Base-by-base conservation (phyloP, 2,797 vertebrate genomes). In the Gila robusta region DNA sequence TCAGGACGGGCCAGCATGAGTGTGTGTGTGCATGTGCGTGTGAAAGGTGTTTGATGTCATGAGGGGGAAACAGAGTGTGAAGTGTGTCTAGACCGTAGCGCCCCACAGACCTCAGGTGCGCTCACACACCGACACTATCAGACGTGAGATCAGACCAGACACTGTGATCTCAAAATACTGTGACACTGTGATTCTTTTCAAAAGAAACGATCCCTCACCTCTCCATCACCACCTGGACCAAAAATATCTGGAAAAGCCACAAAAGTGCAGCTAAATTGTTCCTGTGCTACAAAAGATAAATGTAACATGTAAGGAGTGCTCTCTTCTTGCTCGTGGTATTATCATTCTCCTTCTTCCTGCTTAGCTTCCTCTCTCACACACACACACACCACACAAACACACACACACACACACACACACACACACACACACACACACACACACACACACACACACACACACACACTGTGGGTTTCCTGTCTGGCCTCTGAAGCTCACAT, bases 1-100 rank as follows among this genome's bases (percentile, higher is more conserved):
- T 83, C 52, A 78, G 73, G 54, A 67, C 74, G 47, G 47, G 59
- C 59, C 52, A 37, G 37, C 14, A 74, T 70, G 76, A 78, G 56
- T 28, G 84, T 67, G 41, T 44, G 70, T 52, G 83, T 85, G 83
- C 64, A 84, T 72, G 52, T 82, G 87, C 26, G 59, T 76, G 84
- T 70, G 21, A 37, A 23, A 91, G 74, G 72, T 88, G 84, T 91
- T 90, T 91, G 77, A 93, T 89, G 86, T 89, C 67, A 89, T 84
- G 89, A 82, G 74, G 69, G 69, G 88, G 91, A 90, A 91, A 41
- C 79, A 87, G 90, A 93, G 90, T 89, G 7, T 88, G 88, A 92
- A 89, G 54, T 85, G 28, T 8, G n/a, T 52, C 72, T 83, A 85
- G 52, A 89, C 84, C 0, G 17, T 88, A 82, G 10, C 90, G 56